Evolutionary conservation across 1,140 invertebrate species (phyloP).

Genomic region (Drosophila eugracilis): DNA sequence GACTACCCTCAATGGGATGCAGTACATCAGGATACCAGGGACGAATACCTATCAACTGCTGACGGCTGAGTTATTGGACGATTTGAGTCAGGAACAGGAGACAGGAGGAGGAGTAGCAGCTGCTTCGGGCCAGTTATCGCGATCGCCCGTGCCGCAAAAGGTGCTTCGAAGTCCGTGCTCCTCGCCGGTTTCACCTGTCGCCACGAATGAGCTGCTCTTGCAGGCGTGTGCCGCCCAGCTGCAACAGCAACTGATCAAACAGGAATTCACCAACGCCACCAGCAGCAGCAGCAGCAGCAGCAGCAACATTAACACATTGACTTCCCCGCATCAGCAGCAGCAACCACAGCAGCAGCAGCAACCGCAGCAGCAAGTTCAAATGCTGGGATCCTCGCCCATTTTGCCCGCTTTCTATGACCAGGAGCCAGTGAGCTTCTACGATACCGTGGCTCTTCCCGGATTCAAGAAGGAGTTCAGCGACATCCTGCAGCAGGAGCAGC

Average conservation of each 20-base stretch:
- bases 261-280: constrained; percentile 65
- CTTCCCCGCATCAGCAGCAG: constrained; percentile 12
- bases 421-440: constrained; percentile 71
- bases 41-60: constrained; percentile 85
- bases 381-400: constrained; percentile 47
- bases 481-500: constrained; percentile 78
- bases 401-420: constrained; percentile 73
- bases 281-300: constrained; percentile 30
- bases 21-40: constrained; percentile 85
- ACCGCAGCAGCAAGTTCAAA: constrained; percentile 41
- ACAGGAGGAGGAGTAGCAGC: constrained; percentile 69
- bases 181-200: constrained; percentile 72
- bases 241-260: constrained; percentile 74
- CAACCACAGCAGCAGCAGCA: constrained; percentile 28
- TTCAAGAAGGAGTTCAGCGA: constrained; percentile 81
- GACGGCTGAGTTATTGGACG: constrained; percentile 74
- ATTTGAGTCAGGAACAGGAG: constrained; percentile 62
- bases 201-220: constrained; percentile 70
- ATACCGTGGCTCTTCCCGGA: constrained; percentile 67
- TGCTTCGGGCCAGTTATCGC: constrained; percentile 64
- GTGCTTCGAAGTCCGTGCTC: constrained; percentile 51
- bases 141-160: constrained; percentile 72
- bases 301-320: constrained; percentile 17
- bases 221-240: constrained; percentile 75
- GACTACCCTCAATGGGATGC: constrained; percentile 83